phyloP scores from a whole-genome alignment of 2,888 invertebrate genomes.

The Melanchra persicariae region DNA sequence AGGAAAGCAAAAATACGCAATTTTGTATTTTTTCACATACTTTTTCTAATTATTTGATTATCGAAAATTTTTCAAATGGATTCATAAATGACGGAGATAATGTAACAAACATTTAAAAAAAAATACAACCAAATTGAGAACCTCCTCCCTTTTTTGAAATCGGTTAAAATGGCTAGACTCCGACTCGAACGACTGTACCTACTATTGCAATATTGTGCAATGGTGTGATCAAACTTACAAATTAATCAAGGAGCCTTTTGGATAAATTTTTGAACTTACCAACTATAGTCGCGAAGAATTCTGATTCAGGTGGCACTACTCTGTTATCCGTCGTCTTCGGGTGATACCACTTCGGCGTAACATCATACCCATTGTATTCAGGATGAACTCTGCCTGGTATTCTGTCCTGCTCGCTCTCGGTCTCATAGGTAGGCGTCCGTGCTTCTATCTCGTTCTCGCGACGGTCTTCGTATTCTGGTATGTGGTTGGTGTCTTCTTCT shows the following conservation, averaged over 20 bases:
- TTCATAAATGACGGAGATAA: no score
- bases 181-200: no score
- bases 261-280: constrained; percentile 74
- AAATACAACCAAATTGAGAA: no score
- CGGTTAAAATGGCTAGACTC: no score
- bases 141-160: no score
- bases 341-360: constrained; percentile 87
- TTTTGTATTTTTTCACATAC: no score
- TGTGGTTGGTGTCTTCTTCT: constrained; percentile 86
- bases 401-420: constrained; percentile 77
- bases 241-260: not conserved
- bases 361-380: constrained; percentile 86
- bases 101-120: no score
- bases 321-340: constrained; percentile 87
- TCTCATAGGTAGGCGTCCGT: constrained; percentile 81
- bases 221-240: no score
- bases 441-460: constrained; percentile 81
- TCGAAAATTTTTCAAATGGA: no score
- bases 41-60: no score
- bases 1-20: no score
- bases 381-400: constrained; percentile 79
- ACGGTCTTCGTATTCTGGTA: constrained; percentile 84
- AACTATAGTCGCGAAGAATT: constrained; percentile 88
- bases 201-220: not conserved
- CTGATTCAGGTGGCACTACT: constrained; percentile 87